Percentiles rank a stretch among this genome's conserved stretches.
These are phyloP conservation scores for Xanthorhoe designata DNA, from an alignment of 2,888 invertebrate genomes.

Conservation along the genomic window DNA sequence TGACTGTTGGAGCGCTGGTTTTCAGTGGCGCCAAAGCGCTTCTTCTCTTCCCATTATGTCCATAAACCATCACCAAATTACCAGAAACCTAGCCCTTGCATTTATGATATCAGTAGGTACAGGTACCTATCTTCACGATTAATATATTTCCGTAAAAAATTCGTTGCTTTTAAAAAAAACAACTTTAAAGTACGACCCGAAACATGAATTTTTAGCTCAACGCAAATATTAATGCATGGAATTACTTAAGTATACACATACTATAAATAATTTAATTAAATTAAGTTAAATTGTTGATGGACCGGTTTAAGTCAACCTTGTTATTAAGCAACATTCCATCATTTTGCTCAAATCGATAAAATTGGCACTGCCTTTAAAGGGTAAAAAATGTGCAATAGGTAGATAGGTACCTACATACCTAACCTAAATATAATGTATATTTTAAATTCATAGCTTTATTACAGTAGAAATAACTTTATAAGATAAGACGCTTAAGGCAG, in stretches of 20 bases:
- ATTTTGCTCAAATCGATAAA: constrained; percentile 37
- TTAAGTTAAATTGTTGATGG: constrained; percentile 18
- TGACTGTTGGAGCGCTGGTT: too few relatives aligned
- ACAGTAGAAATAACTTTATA: too few relatives aligned
- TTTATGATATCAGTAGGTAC: too few relatives aligned
- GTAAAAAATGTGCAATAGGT: constrained; percentile 25
- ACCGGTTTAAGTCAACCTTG: constrained; percentile 46
- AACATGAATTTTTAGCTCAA: neutral
- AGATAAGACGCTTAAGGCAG: too few relatives aligned
- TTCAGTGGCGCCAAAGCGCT: too few relatives aligned
- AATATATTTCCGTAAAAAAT: too few relatives aligned
- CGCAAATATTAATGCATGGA: neutral
- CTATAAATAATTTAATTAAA: constrained; percentile 14
- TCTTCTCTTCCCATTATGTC: too few relatives aligned
- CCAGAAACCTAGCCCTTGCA: too few relatives aligned
- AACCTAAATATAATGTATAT: neutral
- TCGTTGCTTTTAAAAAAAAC: neutral
- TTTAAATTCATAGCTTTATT: too few relatives aligned
- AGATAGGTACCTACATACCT: constrained; percentile 5
- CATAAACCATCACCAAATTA: too few relatives aligned
- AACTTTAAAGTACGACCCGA: neutral
- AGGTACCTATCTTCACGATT: too few relatives aligned
- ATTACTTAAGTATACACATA: neutral
- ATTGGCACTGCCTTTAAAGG: constrained; percentile 32
- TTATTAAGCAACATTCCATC: constrained; percentile 48